phyloP scores from a whole-genome alignment of 1,140 invertebrate species.

The Microplitis demolitor region DNA sequence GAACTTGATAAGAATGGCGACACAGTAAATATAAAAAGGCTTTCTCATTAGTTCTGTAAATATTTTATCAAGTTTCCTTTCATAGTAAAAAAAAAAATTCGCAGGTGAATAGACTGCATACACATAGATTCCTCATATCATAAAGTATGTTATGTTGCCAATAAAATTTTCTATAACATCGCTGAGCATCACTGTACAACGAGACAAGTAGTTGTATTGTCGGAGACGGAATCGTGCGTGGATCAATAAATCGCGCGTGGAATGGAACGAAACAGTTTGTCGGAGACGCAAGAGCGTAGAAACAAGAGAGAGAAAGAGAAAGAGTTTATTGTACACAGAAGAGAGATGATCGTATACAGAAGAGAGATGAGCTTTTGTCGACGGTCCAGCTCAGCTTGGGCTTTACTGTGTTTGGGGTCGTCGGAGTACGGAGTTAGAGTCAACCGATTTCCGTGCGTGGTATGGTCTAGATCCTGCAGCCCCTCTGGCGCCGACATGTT shows the following conservation, averaged over 20 bases:
- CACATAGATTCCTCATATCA: not conserved
- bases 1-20: not conserved
- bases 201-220: slow-evolving; percentile 15
- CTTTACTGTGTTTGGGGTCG: slow-evolving; percentile 7
- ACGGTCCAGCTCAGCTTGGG: slow-evolving; percentile 4
- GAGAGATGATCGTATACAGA: slow-evolving; percentile 13
- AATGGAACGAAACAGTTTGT: slow-evolving; percentile 47
- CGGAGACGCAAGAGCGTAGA: slow-evolving; percentile 41
- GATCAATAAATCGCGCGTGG: slow-evolving; percentile 61
- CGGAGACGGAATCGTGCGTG: slow-evolving; percentile 50
- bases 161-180: slow-evolving; percentile 4
- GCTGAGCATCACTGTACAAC: slow-evolving; percentile 43
- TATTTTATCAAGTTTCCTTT: not conserved
- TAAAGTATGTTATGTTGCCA: not conserved
- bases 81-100: not conserved
- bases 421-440: slow-evolving; percentile 36
- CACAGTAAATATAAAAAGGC: not conserved
- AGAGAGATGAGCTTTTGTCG: slow-evolving; percentile 4
- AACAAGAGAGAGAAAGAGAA: slow-evolving; percentile 41
- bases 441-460: slow-evolving; percentile 33
- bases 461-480: slow-evolving; percentile 10
- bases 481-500: slow-evolving; percentile 9
- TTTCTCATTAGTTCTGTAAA: not conserved
- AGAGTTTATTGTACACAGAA: slow-evolving; percentile 13
- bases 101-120: not conserved